Percentiles rank a stretch among this genome's conserved stretches.
phyloP scores from a whole-genome alignment of 2,888 invertebrate species.

The Eulithis prunata region DNA sequence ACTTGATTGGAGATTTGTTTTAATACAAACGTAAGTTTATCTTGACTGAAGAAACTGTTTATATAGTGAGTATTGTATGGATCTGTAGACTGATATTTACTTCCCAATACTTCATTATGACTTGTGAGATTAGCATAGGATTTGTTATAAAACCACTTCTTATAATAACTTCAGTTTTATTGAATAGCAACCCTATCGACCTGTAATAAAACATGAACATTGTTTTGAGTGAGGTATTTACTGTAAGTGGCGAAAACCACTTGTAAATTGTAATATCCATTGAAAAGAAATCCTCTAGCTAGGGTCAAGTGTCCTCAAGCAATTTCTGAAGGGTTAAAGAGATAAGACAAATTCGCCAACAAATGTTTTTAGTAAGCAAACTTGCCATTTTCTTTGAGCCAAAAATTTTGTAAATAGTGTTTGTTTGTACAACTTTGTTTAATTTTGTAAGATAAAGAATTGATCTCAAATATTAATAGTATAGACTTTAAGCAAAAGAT shows the following conservation, averaged over 20 bases:
- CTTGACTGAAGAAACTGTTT: not conserved
- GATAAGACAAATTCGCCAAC: constrained; percentile 7
- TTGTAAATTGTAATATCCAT: constrained; percentile 2
- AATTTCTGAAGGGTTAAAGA: constrained; percentile 3
- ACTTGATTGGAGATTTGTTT: constrained; percentile 34
- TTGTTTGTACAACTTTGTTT: not conserved
- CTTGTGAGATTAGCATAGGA: too few relatives aligned
- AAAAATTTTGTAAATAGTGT: not conserved
- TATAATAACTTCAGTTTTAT: too few relatives aligned
- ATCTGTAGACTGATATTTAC: not conserved
- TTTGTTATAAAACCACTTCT: too few relatives aligned
- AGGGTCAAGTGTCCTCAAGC: constrained; percentile 3
- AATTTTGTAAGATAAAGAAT: not conserved
- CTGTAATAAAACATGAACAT: too few relatives aligned
- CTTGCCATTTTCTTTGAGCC: not conserved
- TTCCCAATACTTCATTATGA: too few relatives aligned
- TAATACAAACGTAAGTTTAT: not conserved
- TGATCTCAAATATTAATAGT: constrained; percentile 9
- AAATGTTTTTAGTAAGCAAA: constrained; percentile 1
- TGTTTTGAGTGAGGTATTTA: not conserved
- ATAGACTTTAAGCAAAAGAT: not conserved
- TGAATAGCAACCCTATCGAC: too few relatives aligned
- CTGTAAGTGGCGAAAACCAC: not conserved
- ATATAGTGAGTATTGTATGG: not conserved
- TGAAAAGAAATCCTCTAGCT: constrained; percentile 2